Percentiles rank a stretch among this genome's conserved stretches.
These are phyloP conservation scores for Diprion similis DNA, from an alignment of 1,140 invertebrate species.

Conservation along the genomic window DNA sequence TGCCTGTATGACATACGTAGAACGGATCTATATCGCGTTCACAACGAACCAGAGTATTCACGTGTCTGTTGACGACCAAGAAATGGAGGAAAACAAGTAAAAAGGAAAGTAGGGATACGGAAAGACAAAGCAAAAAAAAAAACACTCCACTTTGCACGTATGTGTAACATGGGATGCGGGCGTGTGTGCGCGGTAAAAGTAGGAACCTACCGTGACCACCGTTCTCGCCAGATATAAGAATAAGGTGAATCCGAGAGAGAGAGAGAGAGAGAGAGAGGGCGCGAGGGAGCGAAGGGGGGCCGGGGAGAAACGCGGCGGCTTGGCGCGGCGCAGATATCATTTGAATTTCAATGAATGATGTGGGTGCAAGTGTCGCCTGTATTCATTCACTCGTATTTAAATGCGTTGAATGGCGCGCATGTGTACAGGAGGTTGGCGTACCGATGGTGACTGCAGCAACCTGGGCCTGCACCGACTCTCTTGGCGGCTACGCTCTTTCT, in stretches of 20 bases:
- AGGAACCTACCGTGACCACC: background rate
- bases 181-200: background rate
- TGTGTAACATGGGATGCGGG: background rate
- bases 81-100: background rate
- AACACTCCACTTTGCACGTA: background rate
- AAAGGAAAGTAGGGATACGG: background rate
- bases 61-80: background rate
- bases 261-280: constrained; percentile 14
- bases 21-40: too few species aligned
- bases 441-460: background rate
- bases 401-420: constrained; percentile 3
- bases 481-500: background rate
- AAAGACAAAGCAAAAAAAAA: background rate
- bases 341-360: constrained; percentile 58
- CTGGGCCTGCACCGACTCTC: background rate
- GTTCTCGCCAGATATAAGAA: background rate
- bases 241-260: constrained; percentile 2
- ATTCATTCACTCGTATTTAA: constrained; percentile 25
- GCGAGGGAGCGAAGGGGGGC: background rate
- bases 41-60: background rate
- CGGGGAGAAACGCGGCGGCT: constrained; percentile 6
- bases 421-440: constrained; percentile 1
- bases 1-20: background rate
- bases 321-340: constrained; percentile 39
- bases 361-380: constrained; percentile 33